These are phyloP conservation scores for Elachura formosa DNA, from an alignment of 2,113 vertebrate genomes.

Conservation along the genomic window DNA sequence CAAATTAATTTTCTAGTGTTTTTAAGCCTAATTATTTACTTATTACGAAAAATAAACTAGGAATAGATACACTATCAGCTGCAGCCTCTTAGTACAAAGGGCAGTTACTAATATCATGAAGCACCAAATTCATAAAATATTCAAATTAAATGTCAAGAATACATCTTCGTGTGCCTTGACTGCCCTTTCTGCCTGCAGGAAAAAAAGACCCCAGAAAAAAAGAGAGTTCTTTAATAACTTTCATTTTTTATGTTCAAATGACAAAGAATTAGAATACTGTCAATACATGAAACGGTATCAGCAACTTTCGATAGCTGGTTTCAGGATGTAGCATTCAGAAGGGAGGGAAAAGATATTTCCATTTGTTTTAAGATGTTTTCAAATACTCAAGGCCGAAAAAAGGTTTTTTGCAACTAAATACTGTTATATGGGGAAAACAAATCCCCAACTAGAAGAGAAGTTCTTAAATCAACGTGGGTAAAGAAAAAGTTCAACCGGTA, in stretches of 20 bases:
- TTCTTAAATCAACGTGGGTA: neutral
- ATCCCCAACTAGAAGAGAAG: neutral
- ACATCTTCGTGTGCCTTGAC: neutral
- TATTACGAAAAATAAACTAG: neutral
- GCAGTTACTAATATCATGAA: neutral
- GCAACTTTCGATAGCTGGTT: neutral
- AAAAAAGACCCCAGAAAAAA: neutral
- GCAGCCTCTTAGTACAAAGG: neutral
- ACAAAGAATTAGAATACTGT: neutral
- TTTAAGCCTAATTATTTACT: neutral
- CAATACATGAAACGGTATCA: neutral
- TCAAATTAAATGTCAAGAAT: neutral
- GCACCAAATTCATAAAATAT: neutral
- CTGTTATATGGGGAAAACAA: neutral
- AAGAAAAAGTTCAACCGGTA: neutral
- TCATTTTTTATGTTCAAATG: neutral
- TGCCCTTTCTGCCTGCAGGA: neutral
- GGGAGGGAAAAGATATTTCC: neutral
- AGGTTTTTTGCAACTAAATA: neutral
- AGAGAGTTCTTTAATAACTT: neutral
- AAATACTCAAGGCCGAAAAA: neutral
- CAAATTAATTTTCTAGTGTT: neutral
- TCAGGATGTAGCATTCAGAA: neutral
- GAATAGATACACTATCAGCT: neutral
- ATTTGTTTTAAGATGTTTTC: neutral